Conservation (phyloP, 2,113 vertebrate genomes). For the Scortum barcoo region DNA sequence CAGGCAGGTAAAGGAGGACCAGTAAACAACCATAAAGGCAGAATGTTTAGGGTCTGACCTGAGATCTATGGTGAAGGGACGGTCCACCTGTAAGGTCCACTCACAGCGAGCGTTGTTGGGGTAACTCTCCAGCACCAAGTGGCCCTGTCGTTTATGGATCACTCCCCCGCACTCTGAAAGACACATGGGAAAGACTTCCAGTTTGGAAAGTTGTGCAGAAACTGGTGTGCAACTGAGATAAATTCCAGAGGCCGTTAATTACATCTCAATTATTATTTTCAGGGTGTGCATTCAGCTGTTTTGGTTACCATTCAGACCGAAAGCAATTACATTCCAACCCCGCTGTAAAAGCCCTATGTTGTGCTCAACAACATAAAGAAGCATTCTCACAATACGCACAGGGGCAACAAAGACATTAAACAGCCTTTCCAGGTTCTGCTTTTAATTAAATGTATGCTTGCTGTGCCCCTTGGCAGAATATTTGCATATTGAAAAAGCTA, state of each 20-base stretch:
- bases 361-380: slow-evolving; percentile 33
- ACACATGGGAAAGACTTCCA: slow-evolving; percentile 22
- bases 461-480: slow-evolving; percentile 34
- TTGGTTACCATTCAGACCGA: slow-evolving; percentile 35
- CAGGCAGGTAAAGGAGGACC: neutral
- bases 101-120: slow-evolving; percentile 95
- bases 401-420: slow-evolving; percentile 14
- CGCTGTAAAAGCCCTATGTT: slow-evolving; percentile 5
- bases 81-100: slow-evolving; percentile 92
- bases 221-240: neutral
- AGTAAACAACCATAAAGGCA: neutral
- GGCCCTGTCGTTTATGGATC: slow-evolving; percentile 89
- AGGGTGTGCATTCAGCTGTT: slow-evolving; percentile 4
- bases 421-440: slow-evolving; percentile 31
- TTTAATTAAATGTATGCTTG: slow-evolving; percentile 65
- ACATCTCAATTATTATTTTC: slow-evolving; percentile 28
- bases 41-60: slow-evolving; percentile 80
- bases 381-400: slow-evolving; percentile 19
- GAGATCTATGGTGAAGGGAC: slow-evolving; percentile 92
- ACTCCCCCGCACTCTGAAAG: slow-evolving; percentile 92
- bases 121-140: slow-evolving; percentile 95
- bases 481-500: slow-evolving; percentile 49
- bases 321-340: slow-evolving; percentile 40
- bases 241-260: slow-evolving; percentile 22
- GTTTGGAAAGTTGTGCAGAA: slow-evolving; percentile 17